Base-by-base conservation (phyloP, 2,797 vertebrate species). In the Lophius americanus region DNA sequence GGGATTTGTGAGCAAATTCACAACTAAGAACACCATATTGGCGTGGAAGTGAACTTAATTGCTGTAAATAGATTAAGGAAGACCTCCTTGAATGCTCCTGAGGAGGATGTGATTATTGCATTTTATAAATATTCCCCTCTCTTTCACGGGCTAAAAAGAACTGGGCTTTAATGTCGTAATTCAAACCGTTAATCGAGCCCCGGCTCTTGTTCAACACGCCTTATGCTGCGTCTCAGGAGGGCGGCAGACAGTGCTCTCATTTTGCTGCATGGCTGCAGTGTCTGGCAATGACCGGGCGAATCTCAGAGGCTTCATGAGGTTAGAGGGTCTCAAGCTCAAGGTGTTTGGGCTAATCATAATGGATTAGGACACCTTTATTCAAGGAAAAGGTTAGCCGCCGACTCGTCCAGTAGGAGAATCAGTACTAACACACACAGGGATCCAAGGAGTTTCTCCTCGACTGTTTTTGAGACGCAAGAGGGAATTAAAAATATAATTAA, bases 241-340 rank as follows among this genome's bases (percentile, higher is more conserved):
- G 81, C 73, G 48, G 68, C 50, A 74, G 73, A 65, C 70, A 75
- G 48, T 50, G 83, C 72, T 86, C 79, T 78, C 59, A 36, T 81
- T 88, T 82, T 89, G 86, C 85, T 89, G 88, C 86, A 89, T 85
- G 87, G 83, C 87, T 90, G 89, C 85, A 70, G 87, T 61, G 81
- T 88, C 67, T 63, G 1, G 66, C 79, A 52, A 42, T 52, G 74
- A 83, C 82, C 68, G 60, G 37, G 73, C 56, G 35, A 65, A 72
- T 70, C 76, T 67, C 65, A 1, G 23, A 75, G 74, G 73, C 59
- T 81, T 76, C 61, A 48, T 46, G 53, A 62, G 51, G 55, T 48
- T 47, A 43, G 23, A 62, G 47, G 68, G 54, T 60, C 56, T 68
- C 51, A 53, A 23, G 7, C 54, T 70, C 75, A 23, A 60, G 64